phyloP scores from a whole-genome alignment of 2,888 invertebrate species.

The Idaea aversata region DNA sequence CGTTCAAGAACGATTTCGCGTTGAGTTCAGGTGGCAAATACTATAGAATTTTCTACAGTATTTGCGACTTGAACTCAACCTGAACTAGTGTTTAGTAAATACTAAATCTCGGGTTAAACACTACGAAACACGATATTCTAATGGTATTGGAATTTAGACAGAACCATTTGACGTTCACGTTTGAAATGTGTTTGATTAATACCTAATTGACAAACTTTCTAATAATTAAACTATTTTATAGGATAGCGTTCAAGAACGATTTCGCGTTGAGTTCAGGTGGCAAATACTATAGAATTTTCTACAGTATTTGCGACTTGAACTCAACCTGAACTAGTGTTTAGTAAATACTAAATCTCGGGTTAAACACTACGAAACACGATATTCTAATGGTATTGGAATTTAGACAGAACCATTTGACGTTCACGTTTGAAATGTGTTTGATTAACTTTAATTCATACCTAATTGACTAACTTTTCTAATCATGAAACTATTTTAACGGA shows the following conservation, averaged over 20 bases:
- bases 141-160: constrained; percentile 30
- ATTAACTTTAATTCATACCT: background rate
- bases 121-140: constrained; percentile 42
- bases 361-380: constrained; percentile 37
- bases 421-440: background rate
- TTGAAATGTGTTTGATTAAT: background rate
- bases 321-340: too few relatives aligned
- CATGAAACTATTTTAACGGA: too few relatives aligned
- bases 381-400: constrained; percentile 44
- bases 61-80: too few relatives aligned
- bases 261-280: too few relatives aligned
- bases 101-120: constrained; percentile 44
- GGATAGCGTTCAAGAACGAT: too few relatives aligned
- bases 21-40: too few relatives aligned
- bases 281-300: too few relatives aligned
- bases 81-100: too few relatives aligned
- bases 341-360: constrained; percentile 37
- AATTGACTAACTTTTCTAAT: background rate
- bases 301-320: too few relatives aligned
- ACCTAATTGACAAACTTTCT: background rate
- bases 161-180: background rate
- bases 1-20: too few relatives aligned
- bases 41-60: too few relatives aligned
- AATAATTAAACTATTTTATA: too few relatives aligned
- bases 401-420: background rate